A percentile compares a stretch with the other conserved stretches of the same genome.
Evolutionary conservation across 2,113 vertebrate genomes (phyloP).

Genomic region (Cromileptes altivelis): DNA sequence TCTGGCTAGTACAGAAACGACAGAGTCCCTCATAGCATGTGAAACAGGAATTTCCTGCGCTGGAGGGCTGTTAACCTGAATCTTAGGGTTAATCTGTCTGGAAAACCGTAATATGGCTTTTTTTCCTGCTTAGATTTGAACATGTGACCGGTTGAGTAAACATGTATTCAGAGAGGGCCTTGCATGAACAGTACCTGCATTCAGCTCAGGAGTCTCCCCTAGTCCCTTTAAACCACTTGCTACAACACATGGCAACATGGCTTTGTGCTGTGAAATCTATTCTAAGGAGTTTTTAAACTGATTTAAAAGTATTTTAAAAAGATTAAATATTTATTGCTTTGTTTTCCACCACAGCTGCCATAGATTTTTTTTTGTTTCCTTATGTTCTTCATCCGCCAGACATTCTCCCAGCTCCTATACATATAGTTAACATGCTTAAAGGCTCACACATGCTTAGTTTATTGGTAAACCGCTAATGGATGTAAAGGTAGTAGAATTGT

Average conservation of each 20-base stretch:
- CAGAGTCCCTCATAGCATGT: conserved; percentile 52
- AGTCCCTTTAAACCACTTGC: conserved; percentile 60
- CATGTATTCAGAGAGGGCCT: conserved; percentile 71
- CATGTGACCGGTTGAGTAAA: conserved; percentile 80
- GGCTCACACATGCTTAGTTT: conserved; percentile 60
- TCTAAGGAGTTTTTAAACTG: conserved; percentile 7
- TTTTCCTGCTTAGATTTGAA: conserved; percentile 70
- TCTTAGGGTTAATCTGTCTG: conserved; percentile 82
- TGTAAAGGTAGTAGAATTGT: conserved; percentile 73
- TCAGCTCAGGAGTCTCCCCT: conserved; percentile 66
- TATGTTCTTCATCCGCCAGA: conserved; percentile 2
- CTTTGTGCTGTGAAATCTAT: conserved; percentile 73
- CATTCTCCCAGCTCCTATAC: conserved; percentile 32
- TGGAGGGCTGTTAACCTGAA: conserved; percentile 80
- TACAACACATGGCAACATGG: conserved; percentile 68
- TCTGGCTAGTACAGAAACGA: conserved; percentile 31
- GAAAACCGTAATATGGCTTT: conserved; percentile 74
- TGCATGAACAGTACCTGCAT: conserved; percentile 77
- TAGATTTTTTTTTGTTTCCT: conserved; percentile 4
- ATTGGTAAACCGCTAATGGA: conserved; percentile 79
- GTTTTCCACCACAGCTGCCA: conserved; percentile 19
- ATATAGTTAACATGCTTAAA: conserved; percentile 44
- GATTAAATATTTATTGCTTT: not conserved
- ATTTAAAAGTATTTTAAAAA: conserved; percentile 60
- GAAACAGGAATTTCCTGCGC: conserved; percentile 76